phyloP scores from a whole-genome alignment of 37 sponge, comb jelly and placozoan species.

The Geodia barretti region DNA sequence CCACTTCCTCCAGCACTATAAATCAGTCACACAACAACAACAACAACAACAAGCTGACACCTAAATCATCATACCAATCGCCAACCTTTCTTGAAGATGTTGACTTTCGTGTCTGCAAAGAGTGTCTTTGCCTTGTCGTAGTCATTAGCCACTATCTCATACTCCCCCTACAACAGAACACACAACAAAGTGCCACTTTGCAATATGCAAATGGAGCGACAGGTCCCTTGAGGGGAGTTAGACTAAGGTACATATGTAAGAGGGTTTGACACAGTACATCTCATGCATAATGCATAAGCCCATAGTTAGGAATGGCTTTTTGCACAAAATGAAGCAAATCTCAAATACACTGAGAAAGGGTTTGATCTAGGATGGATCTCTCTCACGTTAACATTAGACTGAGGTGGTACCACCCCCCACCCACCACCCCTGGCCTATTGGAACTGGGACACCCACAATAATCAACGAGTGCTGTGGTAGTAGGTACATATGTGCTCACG shows the following conservation, averaged over 20 bases:
- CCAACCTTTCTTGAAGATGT: slow-evolving; percentile 81
- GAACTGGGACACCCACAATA: background rate
- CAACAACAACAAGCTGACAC: background rate
- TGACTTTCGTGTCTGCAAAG: slow-evolving; percentile 87
- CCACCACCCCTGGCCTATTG: slow-evolving; percentile 4
- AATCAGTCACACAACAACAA: background rate
- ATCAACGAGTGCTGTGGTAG: background rate
- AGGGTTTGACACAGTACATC: no score
- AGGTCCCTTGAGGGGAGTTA: no score
- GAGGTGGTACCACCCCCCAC: background rate
- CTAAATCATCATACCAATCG: background rate
- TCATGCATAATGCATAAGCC: no score
- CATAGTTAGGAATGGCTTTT: no score
- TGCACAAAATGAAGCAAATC: no score
- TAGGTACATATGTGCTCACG: slow-evolving; percentile 40
- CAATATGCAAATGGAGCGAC: no score
- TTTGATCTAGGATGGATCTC: no score
- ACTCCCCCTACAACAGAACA: slow-evolving; percentile 65
- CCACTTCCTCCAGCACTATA: slow-evolving; percentile 85
- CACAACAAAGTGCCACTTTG: no score
- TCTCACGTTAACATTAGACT: no score
- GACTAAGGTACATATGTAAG: no score
- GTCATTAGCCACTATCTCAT: slow-evolving; percentile 88
- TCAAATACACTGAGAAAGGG: no score
- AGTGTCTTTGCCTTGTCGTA: slow-evolving; percentile 89